phyloP scores from a whole-genome alignment of 2,888 invertebrate species.

The Frankliniella intonsa region DNA sequence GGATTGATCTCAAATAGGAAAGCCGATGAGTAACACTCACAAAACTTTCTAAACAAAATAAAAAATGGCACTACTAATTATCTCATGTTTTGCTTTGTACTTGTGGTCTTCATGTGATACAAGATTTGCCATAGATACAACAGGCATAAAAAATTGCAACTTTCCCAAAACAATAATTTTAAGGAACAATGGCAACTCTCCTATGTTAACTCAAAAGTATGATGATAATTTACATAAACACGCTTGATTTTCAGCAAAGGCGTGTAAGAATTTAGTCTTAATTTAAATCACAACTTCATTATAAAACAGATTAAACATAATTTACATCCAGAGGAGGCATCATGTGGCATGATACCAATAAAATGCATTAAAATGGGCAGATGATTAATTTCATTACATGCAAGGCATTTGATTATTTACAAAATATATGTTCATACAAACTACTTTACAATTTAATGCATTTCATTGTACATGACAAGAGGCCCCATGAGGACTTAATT shows the following conservation, averaged over 20 bases:
- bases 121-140: no score
- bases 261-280: background rate
- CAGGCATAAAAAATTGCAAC: no score
- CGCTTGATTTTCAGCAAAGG: background rate
- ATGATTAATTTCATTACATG: background rate
- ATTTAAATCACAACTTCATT: conserved; percentile 18
- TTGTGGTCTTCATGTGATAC: no score
- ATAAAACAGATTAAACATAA: background rate
- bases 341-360: background rate
- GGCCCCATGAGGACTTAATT: background rate
- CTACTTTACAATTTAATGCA: conserved; percentile 13
- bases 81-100: no score
- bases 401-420: background rate
- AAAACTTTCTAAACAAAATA: no score
- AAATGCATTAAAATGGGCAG: background rate
- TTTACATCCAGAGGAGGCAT: background rate
- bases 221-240: background rate
- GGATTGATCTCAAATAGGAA: no score
- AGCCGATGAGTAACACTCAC: no score
- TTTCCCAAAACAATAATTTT: no score
- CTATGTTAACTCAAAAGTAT: no score
- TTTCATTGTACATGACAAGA: conserved; percentile 4
- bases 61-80: no score
- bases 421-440: conserved; percentile 14
- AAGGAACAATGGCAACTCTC: no score